Percentiles rank a stretch among this genome's conserved stretches.
These are phyloP conservation scores for Liposcelis brunnea DNA, from an alignment of 2,888 invertebrate genomes.

Conservation along the genomic window DNA sequence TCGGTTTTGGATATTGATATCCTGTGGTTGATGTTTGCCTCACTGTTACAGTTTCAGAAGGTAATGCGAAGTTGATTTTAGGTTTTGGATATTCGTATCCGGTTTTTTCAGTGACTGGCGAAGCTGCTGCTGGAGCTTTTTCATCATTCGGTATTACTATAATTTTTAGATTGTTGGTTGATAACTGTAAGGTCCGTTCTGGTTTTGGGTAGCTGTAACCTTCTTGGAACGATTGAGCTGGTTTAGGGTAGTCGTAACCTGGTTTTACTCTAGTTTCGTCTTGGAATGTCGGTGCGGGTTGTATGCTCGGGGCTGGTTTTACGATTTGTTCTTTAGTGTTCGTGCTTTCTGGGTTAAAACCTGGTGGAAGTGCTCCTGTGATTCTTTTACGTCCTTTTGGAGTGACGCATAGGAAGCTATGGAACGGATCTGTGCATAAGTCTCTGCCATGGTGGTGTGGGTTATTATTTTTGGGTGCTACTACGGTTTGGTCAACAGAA, in stretches of 20 bases:
- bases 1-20: conserved; percentile 1
- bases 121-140: no score
- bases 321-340: neutral
- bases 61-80: neutral
- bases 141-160: conserved; percentile 2
- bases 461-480: neutral
- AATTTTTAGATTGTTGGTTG: conserved; percentile 1
- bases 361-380: neutral
- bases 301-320: neutral
- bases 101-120: neutral
- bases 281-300: neutral
- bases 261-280: neutral
- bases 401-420: neutral
- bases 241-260: neutral
- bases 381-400: conserved; percentile 2
- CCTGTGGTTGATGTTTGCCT: neutral
- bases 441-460: conserved; percentile 2
- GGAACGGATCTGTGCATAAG: conserved; percentile 5
- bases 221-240: neutral
- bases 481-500: neutral
- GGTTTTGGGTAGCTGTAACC: conserved; percentile 2
- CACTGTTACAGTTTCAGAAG: conserved; percentile 1
- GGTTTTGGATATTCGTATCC: conserved; percentile 4
- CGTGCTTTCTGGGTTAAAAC: neutral
- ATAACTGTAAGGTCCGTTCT: neutral